A percentile compares a stretch with the other conserved stretches of the same genome.
phyloP scores from a whole-genome alignment of 1,140 invertebrate genomes.

The Catajapyx aquilonaris region DNA sequence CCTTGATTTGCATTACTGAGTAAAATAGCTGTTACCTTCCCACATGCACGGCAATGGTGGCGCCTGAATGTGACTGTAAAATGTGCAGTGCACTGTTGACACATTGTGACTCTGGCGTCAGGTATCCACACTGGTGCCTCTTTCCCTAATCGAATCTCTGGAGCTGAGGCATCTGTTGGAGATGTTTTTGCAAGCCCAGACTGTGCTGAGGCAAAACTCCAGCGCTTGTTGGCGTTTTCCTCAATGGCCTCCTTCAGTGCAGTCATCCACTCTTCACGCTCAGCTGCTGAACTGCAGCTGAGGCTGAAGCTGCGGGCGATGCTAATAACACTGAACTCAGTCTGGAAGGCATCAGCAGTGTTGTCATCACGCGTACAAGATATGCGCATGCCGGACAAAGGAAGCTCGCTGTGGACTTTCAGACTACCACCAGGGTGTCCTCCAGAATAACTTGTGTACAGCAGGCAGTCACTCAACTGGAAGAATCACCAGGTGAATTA shows the following conservation, averaged over 20 bases:
- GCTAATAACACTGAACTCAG: constrained; percentile 36
- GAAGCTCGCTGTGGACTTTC: constrained; percentile 36
- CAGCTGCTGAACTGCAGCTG: constrained; percentile 34
- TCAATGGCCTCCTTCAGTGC: constrained; percentile 37
- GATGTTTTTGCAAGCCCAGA: no score
- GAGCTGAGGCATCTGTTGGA: no score
- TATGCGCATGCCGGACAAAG: constrained; percentile 40
- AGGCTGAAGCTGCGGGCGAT: constrained; percentile 41
- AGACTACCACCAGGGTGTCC: constrained; percentile 21
- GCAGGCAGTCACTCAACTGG: constrained; percentile 47
- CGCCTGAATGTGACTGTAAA: constrained; percentile 50
- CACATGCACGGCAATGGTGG: constrained; percentile 54
- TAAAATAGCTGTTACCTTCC: constrained; percentile 30
- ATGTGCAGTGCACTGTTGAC: constrained; percentile 44
- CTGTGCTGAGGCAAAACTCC: constrained; percentile 23
- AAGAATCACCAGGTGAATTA: no score
- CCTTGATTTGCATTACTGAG: not conserved
- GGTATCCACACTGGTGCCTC: constrained; percentile 44
- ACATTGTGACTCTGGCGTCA: constrained; percentile 43
- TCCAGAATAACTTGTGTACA: constrained; percentile 35
- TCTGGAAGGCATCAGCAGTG: constrained; percentile 25
- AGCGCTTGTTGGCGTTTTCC: constrained; percentile 28
- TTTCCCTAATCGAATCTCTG: no score
- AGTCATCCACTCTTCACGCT: constrained; percentile 42
- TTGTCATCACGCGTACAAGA: constrained; percentile 20